Percentiles rank a stretch among this genome's conserved stretches.
These are phyloP conservation scores for Pentalonia nigronervosa DNA, from an alignment of 1,140 invertebrate genomes.

Conservation along the genomic window DNA sequence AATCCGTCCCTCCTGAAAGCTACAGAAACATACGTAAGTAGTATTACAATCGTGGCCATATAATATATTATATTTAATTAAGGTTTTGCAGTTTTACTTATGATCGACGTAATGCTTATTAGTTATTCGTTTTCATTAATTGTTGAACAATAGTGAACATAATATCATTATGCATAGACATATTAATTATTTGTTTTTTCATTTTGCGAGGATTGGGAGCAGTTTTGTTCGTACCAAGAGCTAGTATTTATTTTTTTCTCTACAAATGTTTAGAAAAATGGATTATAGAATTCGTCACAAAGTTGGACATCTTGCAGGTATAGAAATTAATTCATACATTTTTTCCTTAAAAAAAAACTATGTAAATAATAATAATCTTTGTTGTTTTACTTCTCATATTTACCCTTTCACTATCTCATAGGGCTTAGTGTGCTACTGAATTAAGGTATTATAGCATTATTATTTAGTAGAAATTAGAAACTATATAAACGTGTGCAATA, in stretches of 20 bases:
- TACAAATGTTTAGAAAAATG: not conserved
- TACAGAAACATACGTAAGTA: not conserved
- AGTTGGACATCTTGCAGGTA: not conserved
- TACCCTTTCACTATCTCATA: too few species aligned
- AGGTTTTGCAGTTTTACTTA: too few species aligned
- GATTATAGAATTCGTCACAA: not conserved
- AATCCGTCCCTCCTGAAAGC: conserved; percentile 47
- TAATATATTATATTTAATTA: not conserved
- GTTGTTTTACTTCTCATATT: too few species aligned
- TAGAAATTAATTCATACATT: too few species aligned
- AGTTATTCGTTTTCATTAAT: not conserved
- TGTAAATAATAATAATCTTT: too few species aligned
- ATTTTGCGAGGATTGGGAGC: not conserved
- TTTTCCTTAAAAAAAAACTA: too few species aligned
- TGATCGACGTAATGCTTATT: not conserved
- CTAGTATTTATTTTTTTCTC: not conserved
- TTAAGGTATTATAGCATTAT: too few species aligned
- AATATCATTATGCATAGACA: not conserved
- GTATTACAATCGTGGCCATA: not conserved
- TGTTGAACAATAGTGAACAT: not conserved
- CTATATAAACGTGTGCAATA: too few species aligned
- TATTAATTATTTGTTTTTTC: not conserved
- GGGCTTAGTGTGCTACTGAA: too few species aligned
- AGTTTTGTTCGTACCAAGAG: not conserved
- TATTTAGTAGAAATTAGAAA: too few species aligned